Evolutionary conservation across 2,888 invertebrate species (phyloP).

Genomic region (Orthosia gothica): DNA sequence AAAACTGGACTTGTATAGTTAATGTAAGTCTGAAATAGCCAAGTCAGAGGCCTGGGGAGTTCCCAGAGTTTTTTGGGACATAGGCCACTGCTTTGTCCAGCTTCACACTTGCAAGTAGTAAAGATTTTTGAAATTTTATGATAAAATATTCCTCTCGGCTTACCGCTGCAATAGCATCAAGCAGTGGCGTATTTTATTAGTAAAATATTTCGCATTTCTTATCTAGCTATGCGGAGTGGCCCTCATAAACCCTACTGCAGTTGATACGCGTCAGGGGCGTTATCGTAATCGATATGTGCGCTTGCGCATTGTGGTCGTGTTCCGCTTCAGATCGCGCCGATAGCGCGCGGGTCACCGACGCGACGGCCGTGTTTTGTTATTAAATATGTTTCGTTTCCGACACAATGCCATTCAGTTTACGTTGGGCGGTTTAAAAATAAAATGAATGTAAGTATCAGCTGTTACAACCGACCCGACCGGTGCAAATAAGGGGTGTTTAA

Average conservation of each 20-base stretch:
- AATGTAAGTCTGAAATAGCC: too few relatives aligned
- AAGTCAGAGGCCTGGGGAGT: too few relatives aligned
- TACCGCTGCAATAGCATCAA: conserved; percentile 18
- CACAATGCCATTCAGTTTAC: conserved; percentile 31
- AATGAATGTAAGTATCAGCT: conserved; percentile 37
- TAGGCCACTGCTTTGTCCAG: background rate
- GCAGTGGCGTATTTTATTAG: conserved; percentile 34
- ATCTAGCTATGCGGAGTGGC: conserved; percentile 57
- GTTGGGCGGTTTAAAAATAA: conserved; percentile 30
- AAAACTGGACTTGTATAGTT: too few relatives aligned
- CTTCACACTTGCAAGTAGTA: conserved; percentile 12
- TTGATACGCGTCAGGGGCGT: conserved; percentile 71
- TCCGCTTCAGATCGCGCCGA: conserved; percentile 70
- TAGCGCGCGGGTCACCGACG: conserved; percentile 60
- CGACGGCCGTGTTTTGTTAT: conserved; percentile 58
- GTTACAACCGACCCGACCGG: conserved; percentile 22
- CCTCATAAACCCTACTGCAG: conserved; percentile 64
- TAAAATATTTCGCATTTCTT: conserved; percentile 56
- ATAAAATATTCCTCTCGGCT: conserved; percentile 20
- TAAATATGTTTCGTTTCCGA: conserved; percentile 43
- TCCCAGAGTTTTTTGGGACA: too few relatives aligned
- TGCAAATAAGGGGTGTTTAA: conserved; percentile 7
- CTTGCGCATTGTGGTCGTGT: conserved; percentile 69
- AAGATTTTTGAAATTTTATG: background rate
- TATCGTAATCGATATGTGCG: conserved; percentile 72